These are phyloP conservation scores for Naja naja DNA, from an alignment of 2,113 vertebrate species.

Conservation along the genomic window DNA sequence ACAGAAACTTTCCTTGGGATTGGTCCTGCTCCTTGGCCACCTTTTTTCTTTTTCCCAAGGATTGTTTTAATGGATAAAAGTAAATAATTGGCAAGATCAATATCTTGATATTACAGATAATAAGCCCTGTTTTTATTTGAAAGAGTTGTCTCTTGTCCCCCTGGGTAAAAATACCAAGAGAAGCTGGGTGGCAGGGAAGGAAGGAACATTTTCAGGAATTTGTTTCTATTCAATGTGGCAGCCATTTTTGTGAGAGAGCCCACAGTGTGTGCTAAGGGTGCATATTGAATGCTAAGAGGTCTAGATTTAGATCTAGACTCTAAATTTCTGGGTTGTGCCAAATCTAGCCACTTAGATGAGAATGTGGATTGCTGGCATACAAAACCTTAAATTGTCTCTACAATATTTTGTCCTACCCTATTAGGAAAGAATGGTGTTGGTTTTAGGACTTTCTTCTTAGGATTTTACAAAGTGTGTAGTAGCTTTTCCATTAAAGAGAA, in stretches of 20 bases:
- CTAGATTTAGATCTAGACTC: too few species aligned
- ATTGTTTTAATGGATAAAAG: neutral
- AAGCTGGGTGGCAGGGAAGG: neutral
- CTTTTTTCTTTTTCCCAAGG: neutral
- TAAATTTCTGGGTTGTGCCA: neutral
- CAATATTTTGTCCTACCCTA: neutral
- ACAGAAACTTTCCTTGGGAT: neutral
- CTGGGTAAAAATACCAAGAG: neutral
- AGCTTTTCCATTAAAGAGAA: neutral
- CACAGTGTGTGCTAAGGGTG: neutral
- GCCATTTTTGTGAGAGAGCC: neutral
- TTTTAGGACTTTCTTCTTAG: neutral
- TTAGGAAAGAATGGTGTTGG: neutral
- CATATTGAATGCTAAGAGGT: neutral
- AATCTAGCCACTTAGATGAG: neutral
- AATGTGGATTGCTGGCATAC: neutral
- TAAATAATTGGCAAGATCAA: neutral
- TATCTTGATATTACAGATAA: neutral
- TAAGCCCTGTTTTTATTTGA: neutral
- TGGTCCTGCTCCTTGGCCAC: neutral
- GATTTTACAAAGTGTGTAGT: neutral
- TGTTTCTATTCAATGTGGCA: neutral
- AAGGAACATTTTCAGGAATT: neutral
- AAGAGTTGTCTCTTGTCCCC: neutral
- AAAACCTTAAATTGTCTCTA: neutral